These are phyloP conservation scores for Drosophila orena DNA, from an alignment of 1,140 invertebrate species.

Conservation along the genomic window DNA sequence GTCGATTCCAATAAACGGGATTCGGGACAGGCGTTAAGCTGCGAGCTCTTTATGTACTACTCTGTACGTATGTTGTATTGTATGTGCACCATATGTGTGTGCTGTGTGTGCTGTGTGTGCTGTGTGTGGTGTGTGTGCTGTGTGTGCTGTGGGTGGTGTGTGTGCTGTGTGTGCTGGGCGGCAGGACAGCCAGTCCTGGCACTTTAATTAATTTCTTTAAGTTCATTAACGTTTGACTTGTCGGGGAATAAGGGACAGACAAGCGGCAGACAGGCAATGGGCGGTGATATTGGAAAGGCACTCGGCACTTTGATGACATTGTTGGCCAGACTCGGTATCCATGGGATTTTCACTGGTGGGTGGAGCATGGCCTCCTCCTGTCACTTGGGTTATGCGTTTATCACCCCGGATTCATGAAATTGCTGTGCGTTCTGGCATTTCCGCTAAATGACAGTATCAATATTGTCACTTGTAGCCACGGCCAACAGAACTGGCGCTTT, in stretches of 20 bases:
- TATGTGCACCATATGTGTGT: constrained; percentile 32
- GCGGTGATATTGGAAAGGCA: constrained; percentile 43
- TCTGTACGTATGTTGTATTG: neutral
- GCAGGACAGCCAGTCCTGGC: constrained; percentile 18
- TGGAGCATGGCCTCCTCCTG: neutral
- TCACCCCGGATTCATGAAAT: constrained; percentile 2
- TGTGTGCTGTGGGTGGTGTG: constrained; percentile 10
- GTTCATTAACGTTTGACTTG: constrained; percentile 81
- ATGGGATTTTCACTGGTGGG: neutral
- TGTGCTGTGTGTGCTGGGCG: neutral
- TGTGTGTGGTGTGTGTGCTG: constrained; percentile 12
- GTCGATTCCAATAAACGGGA: constrained; percentile 76
- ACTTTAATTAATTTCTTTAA: constrained; percentile 83
- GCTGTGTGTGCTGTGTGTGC: no score
- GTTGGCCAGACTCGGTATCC: constrained; percentile 38
- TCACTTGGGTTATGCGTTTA: constrained; percentile 24
- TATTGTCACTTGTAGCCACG: neutral
- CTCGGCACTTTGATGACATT: constrained; percentile 63
- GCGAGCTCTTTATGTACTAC: constrained; percentile 17
- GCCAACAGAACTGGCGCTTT: no score
- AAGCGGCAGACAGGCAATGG: constrained; percentile 54
- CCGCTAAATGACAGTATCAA: neutral
- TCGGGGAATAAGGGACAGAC: constrained; percentile 41
- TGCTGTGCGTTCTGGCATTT: neutral
- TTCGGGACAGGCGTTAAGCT: constrained; percentile 63